Base-by-base conservation (phyloP, 1,140 invertebrate species). In the Rhopalosiphum maidis region DNA sequence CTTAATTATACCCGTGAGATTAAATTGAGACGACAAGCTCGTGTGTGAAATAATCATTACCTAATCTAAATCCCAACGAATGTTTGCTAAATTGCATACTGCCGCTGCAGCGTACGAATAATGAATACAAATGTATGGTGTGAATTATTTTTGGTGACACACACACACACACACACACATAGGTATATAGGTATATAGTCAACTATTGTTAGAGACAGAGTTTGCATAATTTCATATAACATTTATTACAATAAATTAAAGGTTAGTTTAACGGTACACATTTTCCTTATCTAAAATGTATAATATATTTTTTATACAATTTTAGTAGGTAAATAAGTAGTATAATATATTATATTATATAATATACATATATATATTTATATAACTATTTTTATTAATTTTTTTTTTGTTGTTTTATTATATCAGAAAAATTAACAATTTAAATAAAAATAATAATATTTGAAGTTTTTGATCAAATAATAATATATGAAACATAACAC, bases 241-340 rank as follows among this genome's bases (percentile, higher is more conserved):
- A 93, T 93, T 93, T 93, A 93, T 93, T 93, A 54, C 68, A 93
- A 93, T 93, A 93, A 93, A 93, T 86, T 93, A 86, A 86, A 54
- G 77, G 91, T 93, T 93, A 93, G n/a, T 93, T 93, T 93, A 93
- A 85, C 91, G 91, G 91, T 93, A 93, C 91, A 93, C 82, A 93
- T 35, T 83, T 91, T 82, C 90, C 68, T 90, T 60, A 90, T 90
- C 90, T 91, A 77, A 91, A 91, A 82, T 77, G 43, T 91, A 91
- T 91, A 91, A 25, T 35, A 91, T 51, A 51, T 91, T 48, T 68
- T 92, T 90, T 46, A 88, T 90, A 90, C 89, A 90, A 4, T 90
- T 90, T 90, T 60, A 55, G 87, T 37, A 77, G n/a, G 60, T 77
- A 77, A 77, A 77, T 77, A 77, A 77, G n/a, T 77, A 37, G 37